Conservation (phyloP, 2,888 invertebrate genomes). For the Tipula unca region DNA sequence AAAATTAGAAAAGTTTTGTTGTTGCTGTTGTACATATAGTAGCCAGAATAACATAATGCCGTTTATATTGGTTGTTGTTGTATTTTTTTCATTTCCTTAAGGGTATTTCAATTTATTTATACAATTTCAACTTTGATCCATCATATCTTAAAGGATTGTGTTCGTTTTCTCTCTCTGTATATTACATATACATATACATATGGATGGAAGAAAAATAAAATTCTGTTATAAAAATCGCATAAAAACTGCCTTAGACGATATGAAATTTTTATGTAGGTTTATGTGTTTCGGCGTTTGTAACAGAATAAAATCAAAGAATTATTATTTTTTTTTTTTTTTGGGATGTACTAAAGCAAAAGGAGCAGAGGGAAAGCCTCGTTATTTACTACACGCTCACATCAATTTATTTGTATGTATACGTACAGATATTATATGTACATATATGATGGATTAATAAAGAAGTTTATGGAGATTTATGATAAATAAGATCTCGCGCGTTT, state of each 20-base stretch:
- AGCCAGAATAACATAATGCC: not conserved
- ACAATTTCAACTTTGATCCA: conserved; percentile 8
- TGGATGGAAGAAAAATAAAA: not conserved
- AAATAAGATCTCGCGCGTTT: not conserved
- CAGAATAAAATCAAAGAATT: not conserved
- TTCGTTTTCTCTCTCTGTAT: not conserved
- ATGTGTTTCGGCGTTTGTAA: not conserved
- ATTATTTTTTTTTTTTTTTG: not conserved
- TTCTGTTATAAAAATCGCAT: not conserved
- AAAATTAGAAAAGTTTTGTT: not conserved
- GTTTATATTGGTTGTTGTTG: not conserved
- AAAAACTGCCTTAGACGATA: not conserved
- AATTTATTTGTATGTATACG: not conserved
- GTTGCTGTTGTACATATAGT: not conserved
- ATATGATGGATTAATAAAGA: not conserved
- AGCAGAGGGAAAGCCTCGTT: not conserved
- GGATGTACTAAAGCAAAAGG: not conserved
- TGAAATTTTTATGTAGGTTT: not conserved
- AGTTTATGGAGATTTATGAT: not conserved
- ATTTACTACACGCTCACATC: not conserved
- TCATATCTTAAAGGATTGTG: conserved; percentile 1
- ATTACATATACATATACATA: not conserved
- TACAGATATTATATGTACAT: not conserved
- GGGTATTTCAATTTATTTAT: conserved; percentile 14
- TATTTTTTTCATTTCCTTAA: not conserved